Conservation (phyloP, 2,113 vertebrate genomes). For the Tauraco erythrolophus region DNA sequence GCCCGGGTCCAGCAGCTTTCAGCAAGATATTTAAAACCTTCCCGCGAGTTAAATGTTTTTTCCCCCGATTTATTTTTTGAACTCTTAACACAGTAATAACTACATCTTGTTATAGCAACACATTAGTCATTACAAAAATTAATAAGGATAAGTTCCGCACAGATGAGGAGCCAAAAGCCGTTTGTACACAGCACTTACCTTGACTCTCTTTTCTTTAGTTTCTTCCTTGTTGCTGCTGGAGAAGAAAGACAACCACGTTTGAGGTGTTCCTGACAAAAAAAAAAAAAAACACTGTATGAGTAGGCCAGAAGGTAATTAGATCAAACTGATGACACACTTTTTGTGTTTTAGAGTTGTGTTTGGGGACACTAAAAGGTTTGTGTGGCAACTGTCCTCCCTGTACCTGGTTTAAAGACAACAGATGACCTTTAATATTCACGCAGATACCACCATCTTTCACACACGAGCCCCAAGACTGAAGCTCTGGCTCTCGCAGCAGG, state of each 20-base stretch:
- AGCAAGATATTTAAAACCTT: slow-evolving; percentile 41
- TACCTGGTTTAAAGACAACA: not conserved
- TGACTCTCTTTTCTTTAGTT: not conserved
- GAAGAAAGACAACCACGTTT: not conserved
- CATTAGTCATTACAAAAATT: not conserved
- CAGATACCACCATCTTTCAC: too few species aligned
- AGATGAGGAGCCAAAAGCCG: not conserved
- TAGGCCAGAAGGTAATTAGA: not conserved
- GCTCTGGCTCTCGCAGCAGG: not conserved
- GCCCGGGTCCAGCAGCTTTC: slow-evolving; percentile 33
- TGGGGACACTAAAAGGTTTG: not conserved
- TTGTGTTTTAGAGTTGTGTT: not conserved
- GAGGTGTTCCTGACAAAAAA: not conserved
- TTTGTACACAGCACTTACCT: not conserved
- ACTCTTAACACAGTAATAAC: not conserved
- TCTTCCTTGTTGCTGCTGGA: not conserved
- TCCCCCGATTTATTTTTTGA: slow-evolving; percentile 24
- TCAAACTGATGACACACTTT: not conserved
- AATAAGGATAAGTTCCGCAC: not conserved
- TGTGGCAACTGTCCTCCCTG: not conserved
- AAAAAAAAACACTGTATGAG: not conserved
- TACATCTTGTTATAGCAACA: not conserved
- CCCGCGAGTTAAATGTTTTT: not conserved
- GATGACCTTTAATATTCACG: not conserved
- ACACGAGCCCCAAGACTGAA: not conserved